Conservation (phyloP, 2,113 vertebrate species). For the Hiodon alosoides region DNA sequence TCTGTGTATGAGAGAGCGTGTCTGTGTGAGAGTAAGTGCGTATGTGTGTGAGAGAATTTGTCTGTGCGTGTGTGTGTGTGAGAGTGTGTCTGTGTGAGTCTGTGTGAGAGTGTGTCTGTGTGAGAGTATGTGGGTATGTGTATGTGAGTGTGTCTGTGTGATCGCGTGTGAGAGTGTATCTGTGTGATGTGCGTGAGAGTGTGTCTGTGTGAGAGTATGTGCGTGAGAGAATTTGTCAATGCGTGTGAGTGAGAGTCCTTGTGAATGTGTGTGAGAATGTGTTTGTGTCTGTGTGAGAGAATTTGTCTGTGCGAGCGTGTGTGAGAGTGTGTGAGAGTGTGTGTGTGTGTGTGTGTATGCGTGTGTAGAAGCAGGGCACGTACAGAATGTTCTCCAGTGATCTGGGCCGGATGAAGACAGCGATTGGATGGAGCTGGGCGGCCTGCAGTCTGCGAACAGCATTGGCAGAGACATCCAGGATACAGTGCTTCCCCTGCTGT, state of each 20-base stretch:
- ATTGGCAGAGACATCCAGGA: constrained; percentile 71
- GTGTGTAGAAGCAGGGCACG: constrained; percentile 34
- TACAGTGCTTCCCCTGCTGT: constrained; percentile 70
- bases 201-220: neutral
- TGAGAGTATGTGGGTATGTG: too few relatives aligned
- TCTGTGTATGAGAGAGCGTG: too few relatives aligned
- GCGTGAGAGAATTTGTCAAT: too few relatives aligned
- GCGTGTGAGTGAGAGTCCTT: neutral
- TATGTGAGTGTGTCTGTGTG: neutral
- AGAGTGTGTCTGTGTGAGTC: neutral
- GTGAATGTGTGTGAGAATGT: too few relatives aligned
- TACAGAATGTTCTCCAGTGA: constrained; percentile 85
- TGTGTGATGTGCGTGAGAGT: neutral
- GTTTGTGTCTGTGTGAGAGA: neutral
- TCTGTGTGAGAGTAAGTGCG: neutral
- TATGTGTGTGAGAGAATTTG: too few relatives aligned
- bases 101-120: neutral
- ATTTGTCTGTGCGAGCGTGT: neutral
- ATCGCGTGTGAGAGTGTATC: neutral
- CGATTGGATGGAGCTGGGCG: constrained; percentile 78
- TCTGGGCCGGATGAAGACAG: constrained; percentile 79
- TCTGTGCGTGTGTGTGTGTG: too few relatives aligned
- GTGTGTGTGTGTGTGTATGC: neutral
- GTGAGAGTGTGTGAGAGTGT: neutral
- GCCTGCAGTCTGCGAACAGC: constrained; percentile 70